Evolutionary conservation across 2,888 invertebrate species (phyloP), one percentile per base, ranked within the genome.

Genomic region (Hydroisotoma schaefferi): DNA sequence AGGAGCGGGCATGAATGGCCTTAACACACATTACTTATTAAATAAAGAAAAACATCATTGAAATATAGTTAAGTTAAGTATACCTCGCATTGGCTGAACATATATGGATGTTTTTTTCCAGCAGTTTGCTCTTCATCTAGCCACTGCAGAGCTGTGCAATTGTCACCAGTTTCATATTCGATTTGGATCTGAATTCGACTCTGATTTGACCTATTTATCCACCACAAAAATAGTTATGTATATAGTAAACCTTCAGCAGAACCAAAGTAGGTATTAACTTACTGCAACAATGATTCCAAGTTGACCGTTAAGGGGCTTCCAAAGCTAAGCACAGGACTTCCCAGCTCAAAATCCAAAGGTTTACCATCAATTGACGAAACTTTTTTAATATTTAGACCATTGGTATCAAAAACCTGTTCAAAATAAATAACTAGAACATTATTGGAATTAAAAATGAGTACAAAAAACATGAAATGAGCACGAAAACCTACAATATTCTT

Each of bases 111-210:
- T 70, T 83, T 81, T 75, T 90, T 90, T 59, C 93, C 94, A 10
- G 89, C 83, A 1, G 95, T 97, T 78, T 94, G 94, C 68, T 85
- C 83, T 0, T 90, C 86, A 23, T 83, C 83, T 65, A 97, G 77
- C 94, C 95, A 97, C 77, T 94, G 93, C 54, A 97, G 79, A 0
- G 89, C 95, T 53, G 87, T 86, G 0, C 90, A 88, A n/a, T 82
- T 77, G 1, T 87, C 84, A 15, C 92, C 76, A 1, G 92, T 76
- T n/a, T 54, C 55, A 20, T 63, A 53, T 18, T 49, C 33, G 1
- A 59, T 48, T 46, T 54, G 23, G 26, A 57, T 48, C 27, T 55
- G 51, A 15, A 51, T 2, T 20, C 49, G 38, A 10, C 46, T 48
- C 18, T 8, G 40, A 15, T 23, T 33, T 3, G 29, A 28, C 29